Conservation (phyloP, 2,888 invertebrate species). For the Amorpha juglandis region DNA sequence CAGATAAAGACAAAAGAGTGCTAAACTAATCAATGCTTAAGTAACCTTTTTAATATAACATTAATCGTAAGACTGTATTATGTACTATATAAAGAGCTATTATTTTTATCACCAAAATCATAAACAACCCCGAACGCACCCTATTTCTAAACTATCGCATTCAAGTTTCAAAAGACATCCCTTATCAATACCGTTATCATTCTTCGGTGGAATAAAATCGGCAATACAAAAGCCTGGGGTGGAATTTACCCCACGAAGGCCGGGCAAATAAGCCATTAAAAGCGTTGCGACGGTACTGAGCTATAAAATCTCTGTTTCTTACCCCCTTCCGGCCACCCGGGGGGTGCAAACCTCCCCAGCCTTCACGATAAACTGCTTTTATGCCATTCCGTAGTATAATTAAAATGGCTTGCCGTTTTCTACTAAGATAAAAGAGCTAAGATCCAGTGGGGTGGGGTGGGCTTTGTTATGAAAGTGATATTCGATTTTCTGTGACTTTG, state of each 20-base stretch:
- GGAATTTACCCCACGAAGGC: conserved; percentile 71
- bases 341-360: conserved; percentile 42
- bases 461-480: conserved; percentile 25
- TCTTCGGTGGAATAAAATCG: conserved; percentile 72
- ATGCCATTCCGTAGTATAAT: conserved; percentile 79
- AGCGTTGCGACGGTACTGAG: conserved; percentile 76
- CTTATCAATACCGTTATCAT: conserved; percentile 63
- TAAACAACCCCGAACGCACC: conserved; percentile 10
- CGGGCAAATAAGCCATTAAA: conserved; percentile 83
- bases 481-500: conserved; percentile 12
- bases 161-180: conserved; percentile 33
- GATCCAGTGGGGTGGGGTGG: conserved; percentile 37
- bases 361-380: conserved; percentile 80
- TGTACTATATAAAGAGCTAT: not conserved
- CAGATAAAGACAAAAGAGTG: too few relatives aligned
- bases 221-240: conserved; percentile 67
- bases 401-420: conserved; percentile 79
- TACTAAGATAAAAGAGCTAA: conserved; percentile 64
- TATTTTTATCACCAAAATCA: conserved; percentile 12
- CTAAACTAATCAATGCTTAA: too few relatives aligned
- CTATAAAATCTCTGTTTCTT: conserved; percentile 84
- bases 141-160: conserved; percentile 31
- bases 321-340: conserved; percentile 60
- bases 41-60: too few relatives aligned
- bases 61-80: too few relatives aligned